Conservation (phyloP, 2,797 vertebrate genomes). For the Oreochromis mossambicus region DNA sequence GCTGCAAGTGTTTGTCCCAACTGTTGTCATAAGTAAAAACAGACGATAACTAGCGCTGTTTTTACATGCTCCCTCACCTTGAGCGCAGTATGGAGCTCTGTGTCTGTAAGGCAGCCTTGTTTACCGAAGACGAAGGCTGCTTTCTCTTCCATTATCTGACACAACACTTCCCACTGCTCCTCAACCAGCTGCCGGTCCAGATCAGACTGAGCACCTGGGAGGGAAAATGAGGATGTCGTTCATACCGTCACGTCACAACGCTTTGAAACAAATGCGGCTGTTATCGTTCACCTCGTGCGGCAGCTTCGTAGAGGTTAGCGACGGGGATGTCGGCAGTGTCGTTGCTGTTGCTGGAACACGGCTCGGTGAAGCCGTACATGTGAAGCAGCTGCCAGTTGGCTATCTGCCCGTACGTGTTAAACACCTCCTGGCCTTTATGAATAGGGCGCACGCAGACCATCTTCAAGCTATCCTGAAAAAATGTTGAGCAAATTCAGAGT, state of each 20-base stretch:
- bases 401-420: conserved; percentile 94
- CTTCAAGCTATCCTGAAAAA: conserved; percentile 80
- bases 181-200: conserved; percentile 64
- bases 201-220: conserved; percentile 67
- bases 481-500: background rate
- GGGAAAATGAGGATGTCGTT: background rate
- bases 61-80: conserved; percentile 71
- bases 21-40: background rate
- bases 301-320: conserved; percentile 75
- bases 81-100: conserved; percentile 82
- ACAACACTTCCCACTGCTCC: conserved; percentile 82
- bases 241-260: background rate
- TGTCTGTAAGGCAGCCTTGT: conserved; percentile 84
- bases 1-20: background rate
- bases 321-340: conserved; percentile 88
- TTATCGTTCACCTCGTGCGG: conserved; percentile 73
- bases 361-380: conserved; percentile 93
- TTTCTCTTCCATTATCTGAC: conserved; percentile 80
- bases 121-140: conserved; percentile 85
- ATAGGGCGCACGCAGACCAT: conserved; percentile 85
- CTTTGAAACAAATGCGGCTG: background rate
- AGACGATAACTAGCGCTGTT: background rate
- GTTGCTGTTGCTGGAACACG: conserved; percentile 80
- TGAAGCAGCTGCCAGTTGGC: conserved; percentile 97
- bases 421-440: conserved; percentile 84